Percentiles rank a stretch among this genome's conserved stretches.
Evolutionary conservation across 2,113 vertebrate genomes (phyloP).

Genomic region (Pelusios castaneus): DNA sequence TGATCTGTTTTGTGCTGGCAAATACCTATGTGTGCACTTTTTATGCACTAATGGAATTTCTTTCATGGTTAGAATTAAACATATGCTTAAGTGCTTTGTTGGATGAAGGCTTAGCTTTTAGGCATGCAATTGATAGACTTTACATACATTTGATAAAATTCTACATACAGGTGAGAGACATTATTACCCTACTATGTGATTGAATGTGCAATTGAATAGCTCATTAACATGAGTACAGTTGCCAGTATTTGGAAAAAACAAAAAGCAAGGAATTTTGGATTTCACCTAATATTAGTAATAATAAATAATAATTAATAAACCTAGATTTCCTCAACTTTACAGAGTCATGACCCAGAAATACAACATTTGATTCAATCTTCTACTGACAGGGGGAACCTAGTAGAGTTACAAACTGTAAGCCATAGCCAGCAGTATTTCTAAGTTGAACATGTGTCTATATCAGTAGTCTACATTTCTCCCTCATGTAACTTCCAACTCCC

Average conservation of each 20-base stretch:
- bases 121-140: background rate
- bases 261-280: too few species aligned
- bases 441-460: background rate
- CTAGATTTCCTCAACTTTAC: background rate
- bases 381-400: too few species aligned
- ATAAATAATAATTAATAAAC: background rate
- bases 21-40: background rate
- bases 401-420: background rate
- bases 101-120: background rate
- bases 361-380: background rate
- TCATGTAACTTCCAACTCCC: background rate
- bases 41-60: background rate
- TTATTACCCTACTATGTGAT: background rate
- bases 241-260: background rate
- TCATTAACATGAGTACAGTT: background rate
- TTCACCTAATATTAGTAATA: background rate
- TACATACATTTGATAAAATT: background rate
- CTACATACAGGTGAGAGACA: accelerated
- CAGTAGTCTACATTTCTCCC: background rate
- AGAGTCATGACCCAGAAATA: background rate
- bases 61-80: background rate
- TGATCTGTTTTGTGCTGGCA: background rate
- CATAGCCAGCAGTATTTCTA: background rate
- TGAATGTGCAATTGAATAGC: background rate
- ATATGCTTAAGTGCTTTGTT: background rate